phyloP scores from a whole-genome alignment of 2,113 vertebrate species.

The Clinocottus analis region DNA sequence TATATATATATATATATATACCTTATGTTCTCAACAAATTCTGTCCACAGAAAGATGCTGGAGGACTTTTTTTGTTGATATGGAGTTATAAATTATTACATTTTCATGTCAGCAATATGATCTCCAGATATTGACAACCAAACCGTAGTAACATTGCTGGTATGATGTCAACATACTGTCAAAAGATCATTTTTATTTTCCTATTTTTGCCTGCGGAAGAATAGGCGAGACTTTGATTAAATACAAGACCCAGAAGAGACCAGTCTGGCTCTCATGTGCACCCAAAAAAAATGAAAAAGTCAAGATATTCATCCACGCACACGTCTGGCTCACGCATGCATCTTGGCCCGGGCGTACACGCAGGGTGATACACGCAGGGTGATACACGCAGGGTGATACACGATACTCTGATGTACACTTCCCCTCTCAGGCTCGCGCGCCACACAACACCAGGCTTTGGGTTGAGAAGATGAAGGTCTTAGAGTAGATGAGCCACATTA shows the following conservation, averaged over 20 bases:
- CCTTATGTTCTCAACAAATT: no score
- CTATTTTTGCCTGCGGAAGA: not conserved
- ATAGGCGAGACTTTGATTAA: not conserved
- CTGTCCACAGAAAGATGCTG: no score
- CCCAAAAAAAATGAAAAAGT: not conserved
- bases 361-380: no score
- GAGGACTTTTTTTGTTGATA: no score
- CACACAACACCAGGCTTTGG: not conserved
- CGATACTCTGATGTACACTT: not conserved
- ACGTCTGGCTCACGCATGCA: not conserved
- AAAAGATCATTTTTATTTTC: not conserved
- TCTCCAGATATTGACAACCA: not conserved
- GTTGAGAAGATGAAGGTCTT: conserved; percentile 15
- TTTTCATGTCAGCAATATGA: no score
- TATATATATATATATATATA: no score
- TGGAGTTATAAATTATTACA: no score
- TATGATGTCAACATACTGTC: not conserved
- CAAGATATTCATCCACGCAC: not conserved
- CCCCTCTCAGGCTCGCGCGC: not conserved
- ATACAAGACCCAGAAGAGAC: not conserved
- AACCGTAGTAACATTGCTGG: not conserved
- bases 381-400: not conserved
- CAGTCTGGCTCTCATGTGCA: no score
- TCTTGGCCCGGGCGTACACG: not conserved
- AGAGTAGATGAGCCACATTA: conserved; percentile 9